Conservation (phyloP, 2,113 vertebrate species). For the Phalacrocorax aristotelis region DNA sequence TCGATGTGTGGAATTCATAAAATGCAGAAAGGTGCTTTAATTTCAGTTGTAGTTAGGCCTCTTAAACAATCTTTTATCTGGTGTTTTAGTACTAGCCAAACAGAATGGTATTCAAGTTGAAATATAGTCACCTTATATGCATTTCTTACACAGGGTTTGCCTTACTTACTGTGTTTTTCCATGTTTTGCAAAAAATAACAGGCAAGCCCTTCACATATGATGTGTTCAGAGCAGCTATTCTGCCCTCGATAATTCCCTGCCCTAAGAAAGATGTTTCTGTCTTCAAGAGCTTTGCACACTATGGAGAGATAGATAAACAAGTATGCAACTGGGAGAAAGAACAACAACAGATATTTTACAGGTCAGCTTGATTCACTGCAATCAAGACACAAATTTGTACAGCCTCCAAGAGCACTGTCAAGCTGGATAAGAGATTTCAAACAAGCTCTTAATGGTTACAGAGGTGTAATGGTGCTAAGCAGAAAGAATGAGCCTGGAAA, state of each 20-base stretch:
- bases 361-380: not conserved
- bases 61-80: not conserved
- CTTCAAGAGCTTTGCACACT: not conserved
- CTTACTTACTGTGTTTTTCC: not conserved
- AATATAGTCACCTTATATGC: not conserved
- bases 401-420: not conserved
- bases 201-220: not conserved
- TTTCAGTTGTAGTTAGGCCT: slow-evolving; percentile 6
- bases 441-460: not conserved
- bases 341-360: not conserved
- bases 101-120: not conserved
- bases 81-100: not conserved
- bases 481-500: not conserved
- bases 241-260: not conserved
- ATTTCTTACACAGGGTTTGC: not conserved
- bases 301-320: not conserved
- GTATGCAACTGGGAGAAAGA: not conserved
- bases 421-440: not conserved
- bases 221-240: not conserved
- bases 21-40: slow-evolving; percentile 33
- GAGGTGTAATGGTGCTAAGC: not conserved
- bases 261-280: not conserved
- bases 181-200: not conserved
- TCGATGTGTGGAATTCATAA: slow-evolving; percentile 52
- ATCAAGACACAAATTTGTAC: not conserved